Evolutionary conservation across 2,113 vertebrate genomes (phyloP).

Genomic region (Gymnorhina tibicen): DNA sequence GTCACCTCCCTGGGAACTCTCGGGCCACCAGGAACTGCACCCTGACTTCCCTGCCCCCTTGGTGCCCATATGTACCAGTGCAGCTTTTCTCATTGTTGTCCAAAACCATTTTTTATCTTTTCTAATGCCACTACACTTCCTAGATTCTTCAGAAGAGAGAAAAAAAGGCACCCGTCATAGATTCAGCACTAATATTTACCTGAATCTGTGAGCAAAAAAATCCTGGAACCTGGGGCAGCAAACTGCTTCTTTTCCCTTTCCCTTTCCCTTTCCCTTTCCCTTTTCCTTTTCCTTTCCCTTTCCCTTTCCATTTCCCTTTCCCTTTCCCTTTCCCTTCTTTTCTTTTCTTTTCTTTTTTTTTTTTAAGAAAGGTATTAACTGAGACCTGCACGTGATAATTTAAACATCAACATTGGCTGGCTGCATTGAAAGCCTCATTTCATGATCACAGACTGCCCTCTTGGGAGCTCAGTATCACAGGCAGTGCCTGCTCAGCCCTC

Average conservation of each 20-base stretch:
- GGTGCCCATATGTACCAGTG: background rate
- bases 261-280: background rate
- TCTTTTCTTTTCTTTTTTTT: no score
- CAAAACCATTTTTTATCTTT: background rate
- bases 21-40: background rate
- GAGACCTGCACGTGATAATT: background rate
- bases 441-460: background rate
- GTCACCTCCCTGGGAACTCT: background rate
- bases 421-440: background rate
- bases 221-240: background rate
- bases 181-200: background rate
- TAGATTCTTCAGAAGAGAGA: background rate
- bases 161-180: background rate
- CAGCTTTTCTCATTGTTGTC: background rate
- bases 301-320: background rate
- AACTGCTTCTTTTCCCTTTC: background rate
- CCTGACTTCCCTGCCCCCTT: background rate
- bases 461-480: background rate
- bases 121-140: background rate
- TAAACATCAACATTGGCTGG: background rate
- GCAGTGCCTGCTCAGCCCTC: background rate
- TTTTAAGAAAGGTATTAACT: background rate
- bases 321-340: background rate
- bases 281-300: background rate
- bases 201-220: background rate